phyloP scores from a whole-genome alignment of 2,888 invertebrate genomes.

The Torymus texanus region DNA sequence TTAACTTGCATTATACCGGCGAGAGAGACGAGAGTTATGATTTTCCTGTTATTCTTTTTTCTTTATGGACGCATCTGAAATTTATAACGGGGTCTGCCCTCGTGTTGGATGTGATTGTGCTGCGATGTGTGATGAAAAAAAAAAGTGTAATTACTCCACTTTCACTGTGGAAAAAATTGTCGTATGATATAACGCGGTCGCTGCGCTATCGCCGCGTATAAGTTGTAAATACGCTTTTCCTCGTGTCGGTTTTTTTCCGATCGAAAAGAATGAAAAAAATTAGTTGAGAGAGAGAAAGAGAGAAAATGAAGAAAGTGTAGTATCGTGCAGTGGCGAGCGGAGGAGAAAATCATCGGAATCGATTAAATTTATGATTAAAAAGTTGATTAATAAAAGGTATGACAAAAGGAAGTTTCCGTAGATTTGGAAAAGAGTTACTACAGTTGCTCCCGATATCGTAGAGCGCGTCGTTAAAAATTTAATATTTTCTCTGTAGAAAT shows the following conservation, averaged over 20 bases:
- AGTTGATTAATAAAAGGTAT: no score
- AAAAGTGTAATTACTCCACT: constrained; percentile 37
- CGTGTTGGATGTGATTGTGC: no score
- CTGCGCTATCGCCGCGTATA: no score
- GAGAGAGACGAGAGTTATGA: not conserved
- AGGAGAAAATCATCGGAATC: constrained; percentile 22
- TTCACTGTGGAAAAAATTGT: constrained; percentile 45
- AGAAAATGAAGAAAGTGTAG: constrained; percentile 43
- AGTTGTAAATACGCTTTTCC: constrained; percentile 5
- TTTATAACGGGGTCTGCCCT: no score
- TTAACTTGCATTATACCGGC: not conserved
- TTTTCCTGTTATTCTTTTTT: constrained; percentile 2
- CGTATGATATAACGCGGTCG: constrained; percentile 36
- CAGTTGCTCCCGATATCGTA: no score
- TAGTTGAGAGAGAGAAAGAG: not conserved
- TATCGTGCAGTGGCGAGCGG: not conserved
- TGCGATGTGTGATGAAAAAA: not conserved
- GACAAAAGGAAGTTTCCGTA: no score
- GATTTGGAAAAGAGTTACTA: no score
- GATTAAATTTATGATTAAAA: constrained; percentile 8
- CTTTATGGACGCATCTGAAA: not conserved
- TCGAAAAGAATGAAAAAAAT: not conserved
- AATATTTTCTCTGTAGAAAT: no score
- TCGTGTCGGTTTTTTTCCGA: constrained; percentile 9
- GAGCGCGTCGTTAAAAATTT: no score